Conservation (phyloP, 1,140 invertebrate genomes). For the Doryteuthis pealeii region DNA sequence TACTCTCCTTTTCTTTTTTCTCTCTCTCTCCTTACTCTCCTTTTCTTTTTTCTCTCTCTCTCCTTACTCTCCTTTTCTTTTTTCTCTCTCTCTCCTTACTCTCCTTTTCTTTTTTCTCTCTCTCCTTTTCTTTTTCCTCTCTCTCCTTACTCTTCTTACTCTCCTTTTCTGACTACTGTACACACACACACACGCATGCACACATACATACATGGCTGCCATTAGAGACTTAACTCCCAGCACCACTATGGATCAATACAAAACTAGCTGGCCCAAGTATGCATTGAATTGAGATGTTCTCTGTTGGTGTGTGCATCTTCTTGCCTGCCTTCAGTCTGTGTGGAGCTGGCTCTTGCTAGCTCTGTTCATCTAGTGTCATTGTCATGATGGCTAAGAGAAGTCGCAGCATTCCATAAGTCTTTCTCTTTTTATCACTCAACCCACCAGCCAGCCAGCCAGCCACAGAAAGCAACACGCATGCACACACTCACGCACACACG, state of each 20-base stretch:
- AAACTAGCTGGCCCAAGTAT: too few species aligned
- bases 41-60: constrained; percentile 18
- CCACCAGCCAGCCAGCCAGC: too few species aligned
- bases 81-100: constrained; percentile 4
- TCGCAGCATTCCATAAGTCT: not conserved
- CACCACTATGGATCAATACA: constrained; percentile 1
- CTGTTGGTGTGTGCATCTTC: not conserved
- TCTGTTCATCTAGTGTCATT: constrained; percentile 6
- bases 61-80: constrained; percentile 3
- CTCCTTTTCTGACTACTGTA: not conserved
- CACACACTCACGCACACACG: too few species aligned
- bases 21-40: constrained; percentile 12
- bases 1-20: constrained; percentile 1
- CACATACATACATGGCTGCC: constrained; percentile 13
- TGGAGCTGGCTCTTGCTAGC: too few species aligned
- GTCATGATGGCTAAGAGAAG: not conserved
- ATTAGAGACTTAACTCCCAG: constrained; percentile 17
- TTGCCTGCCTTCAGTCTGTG: not conserved
- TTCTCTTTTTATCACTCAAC: too few species aligned
- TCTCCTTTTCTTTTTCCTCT: not conserved
- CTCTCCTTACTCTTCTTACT: not conserved
- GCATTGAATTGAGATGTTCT: too few species aligned
- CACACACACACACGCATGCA: not conserved
- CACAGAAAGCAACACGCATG: too few species aligned
- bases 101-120: not conserved